phyloP scores from a whole-genome alignment of 2,888 invertebrate genomes.

The Flexamia atlantica region DNA sequence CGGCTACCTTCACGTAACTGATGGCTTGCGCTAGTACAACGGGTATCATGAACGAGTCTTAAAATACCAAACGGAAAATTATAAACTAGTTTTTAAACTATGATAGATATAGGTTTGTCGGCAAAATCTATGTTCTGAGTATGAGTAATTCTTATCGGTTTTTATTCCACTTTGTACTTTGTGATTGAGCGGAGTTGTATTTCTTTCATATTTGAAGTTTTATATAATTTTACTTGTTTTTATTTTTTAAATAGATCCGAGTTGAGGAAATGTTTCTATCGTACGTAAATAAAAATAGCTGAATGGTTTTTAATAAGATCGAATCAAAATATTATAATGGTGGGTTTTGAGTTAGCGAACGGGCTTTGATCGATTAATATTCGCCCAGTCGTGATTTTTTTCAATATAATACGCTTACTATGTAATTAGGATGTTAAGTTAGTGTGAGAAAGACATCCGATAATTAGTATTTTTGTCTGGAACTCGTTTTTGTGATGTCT shows the following conservation, averaged over 20 bases:
- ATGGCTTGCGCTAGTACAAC: not conserved
- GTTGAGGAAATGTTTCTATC: not conserved
- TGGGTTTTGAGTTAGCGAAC: not conserved
- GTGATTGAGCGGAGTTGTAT: not conserved
- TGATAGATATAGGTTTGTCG: not conserved
- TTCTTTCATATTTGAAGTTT: not conserved
- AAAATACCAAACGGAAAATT: not conserved
- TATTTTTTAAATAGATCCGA: not conserved
- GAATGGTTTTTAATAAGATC: not conserved
- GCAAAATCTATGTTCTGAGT: not conserved
- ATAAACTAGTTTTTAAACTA: not conserved
- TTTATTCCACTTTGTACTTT: not conserved
- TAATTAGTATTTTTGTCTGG: slow-evolving; percentile 6
- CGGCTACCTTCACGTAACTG: not conserved
- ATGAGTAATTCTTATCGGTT: not conserved
- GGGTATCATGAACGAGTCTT: not conserved
- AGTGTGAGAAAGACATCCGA: slow-evolving; percentile 26
- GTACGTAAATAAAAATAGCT: not conserved
- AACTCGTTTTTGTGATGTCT: slow-evolving; percentile 12
- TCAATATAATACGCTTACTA: slow-evolving; percentile 31
- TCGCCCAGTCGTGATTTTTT: slow-evolving; percentile 11
- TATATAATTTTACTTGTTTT: not conserved
- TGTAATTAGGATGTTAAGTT: slow-evolving; percentile 28
- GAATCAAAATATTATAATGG: not conserved
- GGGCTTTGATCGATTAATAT: not conserved